phyloP scores from a whole-genome alignment of 2,888 invertebrate genomes.

The Parthenolecanium corni region DNA sequence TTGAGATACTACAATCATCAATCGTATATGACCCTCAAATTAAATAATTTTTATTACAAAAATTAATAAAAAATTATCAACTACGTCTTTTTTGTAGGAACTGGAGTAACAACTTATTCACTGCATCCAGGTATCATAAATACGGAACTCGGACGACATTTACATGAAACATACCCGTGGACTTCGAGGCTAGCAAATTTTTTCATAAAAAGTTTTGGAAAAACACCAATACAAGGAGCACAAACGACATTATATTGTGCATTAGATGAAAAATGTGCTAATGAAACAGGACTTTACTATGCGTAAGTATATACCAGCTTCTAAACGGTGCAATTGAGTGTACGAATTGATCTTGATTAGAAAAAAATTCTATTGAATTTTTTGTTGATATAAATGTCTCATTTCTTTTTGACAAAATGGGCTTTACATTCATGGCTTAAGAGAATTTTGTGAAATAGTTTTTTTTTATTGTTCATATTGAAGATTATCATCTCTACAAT shows the following conservation, averaged over 20 bases:
- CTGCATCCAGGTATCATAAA: slow-evolving; percentile 62
- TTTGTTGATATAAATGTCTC: no score
- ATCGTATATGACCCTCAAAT: no score
- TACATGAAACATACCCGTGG: slow-evolving; percentile 45
- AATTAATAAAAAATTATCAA: no score
- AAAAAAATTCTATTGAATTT: no score
- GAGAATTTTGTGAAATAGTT: no score
- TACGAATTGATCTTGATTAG: no score
- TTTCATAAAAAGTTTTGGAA: slow-evolving; percentile 39
- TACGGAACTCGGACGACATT: slow-evolving; percentile 62
- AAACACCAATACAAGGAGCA: slow-evolving; percentile 54
- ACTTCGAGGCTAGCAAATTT: slow-evolving; percentile 38
- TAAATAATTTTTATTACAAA: no score
- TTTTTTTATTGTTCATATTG: no score
- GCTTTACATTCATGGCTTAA: no score
- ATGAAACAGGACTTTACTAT: slow-evolving; percentile 35
- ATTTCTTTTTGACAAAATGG: no score
- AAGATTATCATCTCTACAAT: no score
- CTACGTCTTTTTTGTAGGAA: slow-evolving; percentile 31
- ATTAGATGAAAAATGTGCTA: slow-evolving; percentile 48
- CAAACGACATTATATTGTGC: slow-evolving; percentile 65
- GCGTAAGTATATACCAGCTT: slow-evolving; percentile 29
- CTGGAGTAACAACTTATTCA: slow-evolving; percentile 53
- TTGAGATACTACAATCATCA: no score
- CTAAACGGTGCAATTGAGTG: background rate